Evolutionary conservation across 1,140 invertebrate genomes (phyloP), one percentile per base, ranked within the genome.

Genomic region (Thalassaphorura encarpata): DNA sequence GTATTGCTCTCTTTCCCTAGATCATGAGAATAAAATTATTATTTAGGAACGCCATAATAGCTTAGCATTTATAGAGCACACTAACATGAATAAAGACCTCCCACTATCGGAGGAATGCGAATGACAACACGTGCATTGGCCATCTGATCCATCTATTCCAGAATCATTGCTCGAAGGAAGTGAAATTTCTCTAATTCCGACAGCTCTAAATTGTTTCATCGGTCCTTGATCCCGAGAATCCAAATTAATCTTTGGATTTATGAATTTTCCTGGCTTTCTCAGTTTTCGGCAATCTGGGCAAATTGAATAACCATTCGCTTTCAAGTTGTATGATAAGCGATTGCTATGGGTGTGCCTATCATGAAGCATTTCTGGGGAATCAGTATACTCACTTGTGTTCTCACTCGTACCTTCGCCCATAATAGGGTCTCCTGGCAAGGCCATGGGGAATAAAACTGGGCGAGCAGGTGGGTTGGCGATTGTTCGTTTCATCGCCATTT

Each of bases 151-250:
- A 40, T 78, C 80, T 60, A 87, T 84, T 31, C 84, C 85, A 6
- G 83, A 86, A 72, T 87, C 84, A 68, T 84, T 82, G 66, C 83
- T 85, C 15, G 85, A 87, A 74, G 85, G 83, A 58, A 86, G 74
- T 52, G 83, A 85, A 58, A 83, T 41, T 41, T 64, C 57, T 81
- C 69, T 83, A 75, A 56, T 82, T 83, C 33, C 48, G 48, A 21
- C 13, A 6, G 13, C 18, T 6, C 46, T 80, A 80, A 41, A 27
- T 45, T 48, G 29, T 50, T 61, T 56, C 61, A 59, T 56, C 1
- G 56, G 83, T 29, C 60, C 56, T 50, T 60, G 33, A 56, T 65
- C 63, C n/a, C 6, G 24, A n/a, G 15, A 28, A 6, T 39, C 54
- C 27, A 19, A 3, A 27, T 8, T 21, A 26, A 24, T 4, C 23